phyloP scores from a whole-genome alignment of 2,888 invertebrate genomes.

The Acanthosoma haemorrhoidale region DNA sequence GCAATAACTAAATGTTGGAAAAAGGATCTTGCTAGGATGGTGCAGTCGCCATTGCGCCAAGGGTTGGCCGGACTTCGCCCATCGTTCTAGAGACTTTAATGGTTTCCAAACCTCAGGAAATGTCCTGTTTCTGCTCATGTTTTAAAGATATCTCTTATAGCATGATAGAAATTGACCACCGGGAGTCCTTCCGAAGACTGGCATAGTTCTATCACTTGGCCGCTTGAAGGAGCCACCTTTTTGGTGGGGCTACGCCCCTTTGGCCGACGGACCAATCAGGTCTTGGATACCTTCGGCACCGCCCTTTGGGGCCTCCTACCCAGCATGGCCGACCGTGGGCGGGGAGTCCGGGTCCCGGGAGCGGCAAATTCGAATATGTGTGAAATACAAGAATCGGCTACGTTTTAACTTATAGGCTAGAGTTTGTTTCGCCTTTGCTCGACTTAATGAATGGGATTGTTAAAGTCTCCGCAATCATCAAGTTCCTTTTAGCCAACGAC shows the following conservation, averaged over 20 bases:
- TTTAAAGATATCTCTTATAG: background rate
- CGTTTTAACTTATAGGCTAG: background rate
- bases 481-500: no score
- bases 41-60: background rate
- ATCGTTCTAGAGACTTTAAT: background rate
- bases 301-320: background rate
- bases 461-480: background rate
- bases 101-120: background rate
- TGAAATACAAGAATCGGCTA: background rate
- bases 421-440: slow-evolving; percentile 6
- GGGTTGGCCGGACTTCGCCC: background rate
- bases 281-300: background rate
- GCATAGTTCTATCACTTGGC: background rate
- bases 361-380: slow-evolving; percentile 10
- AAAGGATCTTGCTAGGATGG: no score
- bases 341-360: background rate
- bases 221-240: slow-evolving; percentile 14
- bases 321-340: slow-evolving; percentile 8
- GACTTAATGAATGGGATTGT: slow-evolving; percentile 5
- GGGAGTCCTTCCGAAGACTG: background rate
- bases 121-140: background rate
- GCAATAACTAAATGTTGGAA: no score
- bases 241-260: background rate
- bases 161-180: background rate
- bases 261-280: slow-evolving; percentile 2